Evolutionary conservation across 2,888 invertebrate species (phyloP), one percentile per base, ranked within the genome.

Genomic region (Apocheima hispidaria): DNA sequence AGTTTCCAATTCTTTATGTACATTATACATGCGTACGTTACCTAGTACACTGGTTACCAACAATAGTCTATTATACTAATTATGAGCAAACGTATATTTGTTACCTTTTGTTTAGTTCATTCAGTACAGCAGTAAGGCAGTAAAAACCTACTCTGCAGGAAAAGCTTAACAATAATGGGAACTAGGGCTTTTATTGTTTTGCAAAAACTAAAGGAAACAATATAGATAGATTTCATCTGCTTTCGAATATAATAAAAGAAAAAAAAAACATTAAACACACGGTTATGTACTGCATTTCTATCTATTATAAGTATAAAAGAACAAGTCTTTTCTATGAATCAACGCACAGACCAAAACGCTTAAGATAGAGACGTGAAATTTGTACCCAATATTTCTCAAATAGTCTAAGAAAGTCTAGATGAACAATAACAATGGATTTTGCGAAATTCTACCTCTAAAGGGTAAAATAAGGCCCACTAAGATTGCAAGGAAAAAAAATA

Each of bases 191-290:
- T 14, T 44, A 26, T 28, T 28, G 28, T 44, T 44, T 14, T 16
- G 44, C 44, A 28, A 44, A 43, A 43, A 23, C 12, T 0, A 5
- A 21, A 16, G 5, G 4, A 28, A 26, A 26, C 23, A 26, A 26
- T 44, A 41, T 21, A n/a, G 41, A 6, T n/a, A n/a, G 44, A 44
- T 44, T 28, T 6, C 16, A 44, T 28, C 44, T 7, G 28, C 28
- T 44, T 28, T 44, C 16, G 10, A 28, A 28, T 14, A 14, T 10
- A 44, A 26, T 26, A 16, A 44, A 28, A 1, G 5, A 16, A 44
- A 28, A 14, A 28, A 44, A 4, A 16, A 0, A 16, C 28, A 44
- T n/a, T 20, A 12, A 16, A 36, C 16, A 21, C 41, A 2, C 7
- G 7, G 14, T 38, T 38, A 38, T 3, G n/a, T 10, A 33, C 26